Conservation (phyloP, 2,888 invertebrate genomes). For the Dryococelus australis region DNA sequence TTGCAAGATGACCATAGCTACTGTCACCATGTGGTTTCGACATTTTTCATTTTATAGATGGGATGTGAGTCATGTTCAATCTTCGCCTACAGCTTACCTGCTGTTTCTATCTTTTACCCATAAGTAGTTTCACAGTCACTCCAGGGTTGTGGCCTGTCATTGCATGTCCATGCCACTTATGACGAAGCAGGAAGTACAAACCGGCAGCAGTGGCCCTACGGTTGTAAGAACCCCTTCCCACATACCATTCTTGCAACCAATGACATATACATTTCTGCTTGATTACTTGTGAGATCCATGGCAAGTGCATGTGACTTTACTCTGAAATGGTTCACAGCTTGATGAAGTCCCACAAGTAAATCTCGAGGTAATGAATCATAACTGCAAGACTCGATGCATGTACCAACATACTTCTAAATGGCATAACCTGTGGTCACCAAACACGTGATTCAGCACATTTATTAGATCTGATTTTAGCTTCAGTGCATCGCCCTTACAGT, state of each 20-base stretch:
- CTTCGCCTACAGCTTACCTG: background rate
- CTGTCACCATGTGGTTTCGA: background rate
- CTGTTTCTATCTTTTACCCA: background rate
- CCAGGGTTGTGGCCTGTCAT: background rate
- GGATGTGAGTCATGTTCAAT: background rate
- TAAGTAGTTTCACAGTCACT: background rate
- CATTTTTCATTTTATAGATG: too few species aligned
- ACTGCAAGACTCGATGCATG: background rate
- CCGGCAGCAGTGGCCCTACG: background rate
- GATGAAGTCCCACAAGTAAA: background rate
- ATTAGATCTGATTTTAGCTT: background rate
- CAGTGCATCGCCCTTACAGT: background rate
- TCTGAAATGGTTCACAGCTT: background rate
- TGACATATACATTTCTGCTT: constrained; percentile 13
- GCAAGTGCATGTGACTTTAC: background rate
- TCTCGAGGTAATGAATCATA: constrained; percentile 11
- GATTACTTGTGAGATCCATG: constrained; percentile 11
- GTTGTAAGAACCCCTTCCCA: background rate
- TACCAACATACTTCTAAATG: background rate
- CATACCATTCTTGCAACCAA: background rate
- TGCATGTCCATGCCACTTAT: background rate
- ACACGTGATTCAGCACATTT: constrained; percentile 6
- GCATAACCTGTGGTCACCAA: background rate
- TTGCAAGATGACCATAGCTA: background rate
- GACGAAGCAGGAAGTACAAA: background rate